Percentiles rank a stretch among this genome's conserved stretches.
Conservation (phyloP, 2,797 vertebrate species). For the Ctenochaetus hawaiiensis region DNA sequence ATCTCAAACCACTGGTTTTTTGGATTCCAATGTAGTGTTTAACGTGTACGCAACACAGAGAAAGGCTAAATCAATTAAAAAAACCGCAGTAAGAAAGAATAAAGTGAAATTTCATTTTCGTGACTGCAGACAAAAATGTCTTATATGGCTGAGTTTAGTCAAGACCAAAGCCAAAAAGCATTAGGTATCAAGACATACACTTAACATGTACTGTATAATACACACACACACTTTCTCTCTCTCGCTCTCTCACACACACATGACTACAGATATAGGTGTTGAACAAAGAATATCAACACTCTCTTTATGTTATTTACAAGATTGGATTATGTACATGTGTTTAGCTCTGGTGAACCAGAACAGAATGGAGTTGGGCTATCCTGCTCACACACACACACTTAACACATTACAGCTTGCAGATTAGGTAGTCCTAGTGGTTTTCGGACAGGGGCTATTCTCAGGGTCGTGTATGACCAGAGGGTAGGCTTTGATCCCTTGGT, state of each 20-base stretch:
- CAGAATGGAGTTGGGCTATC: constrained; percentile 31
- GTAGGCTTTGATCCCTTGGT: constrained; percentile 80
- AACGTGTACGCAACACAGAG: constrained; percentile 62
- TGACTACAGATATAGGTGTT: constrained; percentile 63
- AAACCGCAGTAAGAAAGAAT: constrained; percentile 54
- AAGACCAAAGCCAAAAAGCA: constrained; percentile 75
- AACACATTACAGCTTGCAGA: constrained; percentile 35
- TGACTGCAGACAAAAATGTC: constrained; percentile 75
- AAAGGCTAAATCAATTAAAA: constrained; percentile 57
- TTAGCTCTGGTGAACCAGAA: constrained; percentile 56
- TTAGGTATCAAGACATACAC: constrained; percentile 60
- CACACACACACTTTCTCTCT: constrained; percentile 30
- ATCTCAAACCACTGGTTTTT: constrained; percentile 71
- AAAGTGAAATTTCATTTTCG: constrained; percentile 71
- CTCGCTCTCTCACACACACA: constrained; percentile 49
- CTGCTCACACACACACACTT: constrained; percentile 29
- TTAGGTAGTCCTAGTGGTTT: constrained; percentile 87
- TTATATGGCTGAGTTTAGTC: constrained; percentile 75
- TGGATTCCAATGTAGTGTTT: constrained; percentile 82
- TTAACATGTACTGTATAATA: constrained; percentile 56
- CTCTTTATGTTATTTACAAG: constrained; percentile 75
- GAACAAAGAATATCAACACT: constrained; percentile 74
- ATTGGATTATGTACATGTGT: constrained; percentile 71
- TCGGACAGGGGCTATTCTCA: constrained; percentile 71
- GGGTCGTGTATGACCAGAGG: constrained; percentile 82